Evolutionary conservation across 2,797 vertebrate species (phyloP).

Genomic region (Tapera naevia): DNA sequence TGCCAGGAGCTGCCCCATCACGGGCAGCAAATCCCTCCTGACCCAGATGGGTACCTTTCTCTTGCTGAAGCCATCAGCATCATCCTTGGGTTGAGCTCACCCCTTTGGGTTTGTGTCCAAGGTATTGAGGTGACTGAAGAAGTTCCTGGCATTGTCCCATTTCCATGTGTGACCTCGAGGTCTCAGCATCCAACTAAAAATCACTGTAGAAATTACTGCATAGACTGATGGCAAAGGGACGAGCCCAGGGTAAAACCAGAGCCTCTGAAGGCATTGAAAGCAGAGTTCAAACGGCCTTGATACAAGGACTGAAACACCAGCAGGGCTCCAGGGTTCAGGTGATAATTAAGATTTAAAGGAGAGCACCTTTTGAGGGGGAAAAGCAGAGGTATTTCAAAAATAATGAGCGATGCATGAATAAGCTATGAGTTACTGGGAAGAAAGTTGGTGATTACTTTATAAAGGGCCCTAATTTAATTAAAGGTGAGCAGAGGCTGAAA

Average conservation of each 20-base stretch:
- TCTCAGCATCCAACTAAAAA: not conserved
- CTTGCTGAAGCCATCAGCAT: not conserved
- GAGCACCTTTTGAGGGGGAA: not conserved
- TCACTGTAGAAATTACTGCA: not conserved
- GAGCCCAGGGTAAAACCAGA: accelerated
- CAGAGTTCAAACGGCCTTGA: not conserved
- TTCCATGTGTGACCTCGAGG: not conserved
- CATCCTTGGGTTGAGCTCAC: accelerated
- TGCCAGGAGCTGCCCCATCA: accelerated
- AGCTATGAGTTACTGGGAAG: not conserved
- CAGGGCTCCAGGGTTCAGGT: not conserved
- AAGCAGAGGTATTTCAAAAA: not conserved
- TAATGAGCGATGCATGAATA: not conserved
- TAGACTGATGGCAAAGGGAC: not conserved
- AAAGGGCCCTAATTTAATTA: not conserved
- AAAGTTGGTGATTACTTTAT: not conserved
- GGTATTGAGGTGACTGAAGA: too few relatives aligned
- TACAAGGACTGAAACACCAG: not conserved
- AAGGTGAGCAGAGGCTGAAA: not conserved
- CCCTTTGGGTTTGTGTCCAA: not conserved
- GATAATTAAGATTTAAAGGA: not conserved
- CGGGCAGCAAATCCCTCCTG: not conserved
- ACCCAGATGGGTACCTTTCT: accelerated
- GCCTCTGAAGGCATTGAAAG: not conserved
- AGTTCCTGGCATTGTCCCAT: not conserved